Conservation (phyloP, 2,113 vertebrate species). For the Lasiurus borealis region DNA sequence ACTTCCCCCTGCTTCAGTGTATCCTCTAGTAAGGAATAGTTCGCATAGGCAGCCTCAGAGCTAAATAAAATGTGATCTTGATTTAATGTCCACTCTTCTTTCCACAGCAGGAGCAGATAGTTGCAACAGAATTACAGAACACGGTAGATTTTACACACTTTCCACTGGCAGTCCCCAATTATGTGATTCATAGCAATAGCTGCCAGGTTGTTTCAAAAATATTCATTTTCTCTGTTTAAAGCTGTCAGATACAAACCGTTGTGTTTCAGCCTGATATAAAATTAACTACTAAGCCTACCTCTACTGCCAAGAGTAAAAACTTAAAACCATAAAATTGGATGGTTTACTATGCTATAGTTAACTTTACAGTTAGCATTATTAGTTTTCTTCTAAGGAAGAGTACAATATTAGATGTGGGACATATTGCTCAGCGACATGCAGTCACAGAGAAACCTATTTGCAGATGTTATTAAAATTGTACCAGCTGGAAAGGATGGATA, state of each 20-base stretch:
- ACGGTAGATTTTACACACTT: slow-evolving; percentile 45
- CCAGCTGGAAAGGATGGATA: background rate
- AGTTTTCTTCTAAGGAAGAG: slow-evolving; percentile 25
- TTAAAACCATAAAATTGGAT: slow-evolving; percentile 39
- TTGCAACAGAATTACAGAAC: slow-evolving; percentile 57
- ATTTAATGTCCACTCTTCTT: background rate
- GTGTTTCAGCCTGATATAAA: slow-evolving; percentile 62
- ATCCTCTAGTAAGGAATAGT: background rate
- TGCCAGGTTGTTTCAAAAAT: slow-evolving; percentile 63
- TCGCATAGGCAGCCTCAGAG: background rate
- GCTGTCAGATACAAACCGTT: slow-evolving; percentile 67
- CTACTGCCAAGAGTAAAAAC: slow-evolving; percentile 67
- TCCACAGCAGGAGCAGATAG: slow-evolving; percentile 33
- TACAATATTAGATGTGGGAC: background rate
- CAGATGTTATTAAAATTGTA: background rate
- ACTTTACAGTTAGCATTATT: slow-evolving; percentile 50
- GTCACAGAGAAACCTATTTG: background rate
- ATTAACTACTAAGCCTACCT: slow-evolving; percentile 69
- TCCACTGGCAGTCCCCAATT: slow-evolving; percentile 49
- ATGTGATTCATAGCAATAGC: slow-evolving; percentile 67
- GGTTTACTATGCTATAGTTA: slow-evolving; percentile 44
- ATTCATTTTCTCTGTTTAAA: slow-evolving; percentile 75
- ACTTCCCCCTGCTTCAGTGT: too few relatives aligned
- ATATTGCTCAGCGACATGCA: background rate
- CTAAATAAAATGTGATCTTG: background rate